Evolutionary conservation across 2,888 invertebrate genomes (phyloP).

Genomic region (Sesia apiformis): DNA sequence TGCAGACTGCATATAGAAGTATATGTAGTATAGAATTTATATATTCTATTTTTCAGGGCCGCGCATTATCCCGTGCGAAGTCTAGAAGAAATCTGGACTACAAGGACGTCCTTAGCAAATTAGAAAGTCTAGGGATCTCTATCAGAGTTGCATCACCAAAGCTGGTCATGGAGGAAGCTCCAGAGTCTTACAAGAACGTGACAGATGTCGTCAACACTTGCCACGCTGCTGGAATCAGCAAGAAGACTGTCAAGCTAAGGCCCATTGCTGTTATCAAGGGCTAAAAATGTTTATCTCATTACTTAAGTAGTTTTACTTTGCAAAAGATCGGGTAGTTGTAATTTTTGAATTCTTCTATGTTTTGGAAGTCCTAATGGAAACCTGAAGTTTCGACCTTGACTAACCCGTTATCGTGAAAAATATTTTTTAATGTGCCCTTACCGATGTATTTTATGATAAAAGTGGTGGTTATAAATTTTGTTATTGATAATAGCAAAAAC

Average conservation of each 20-base stretch:
- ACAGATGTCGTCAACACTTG: conserved; percentile 99
- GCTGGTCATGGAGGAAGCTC: conserved; percentile 99
- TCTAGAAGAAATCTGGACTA: conserved; percentile 97
- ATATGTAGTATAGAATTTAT: too few species aligned
- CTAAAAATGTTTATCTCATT: conserved; percentile 45
- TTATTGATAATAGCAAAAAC: too few species aligned
- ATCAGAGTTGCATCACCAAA: conserved; percentile 99
- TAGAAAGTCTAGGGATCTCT: conserved; percentile 90
- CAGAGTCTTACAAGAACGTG: conserved; percentile 99
- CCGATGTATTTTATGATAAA: too few species aligned
- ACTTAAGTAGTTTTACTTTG: not conserved
- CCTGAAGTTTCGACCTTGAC: not conserved
- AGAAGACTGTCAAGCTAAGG: conserved; percentile 95
- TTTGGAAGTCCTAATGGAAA: too few species aligned
- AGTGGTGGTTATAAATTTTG: too few species aligned
- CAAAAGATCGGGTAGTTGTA: too few species aligned
- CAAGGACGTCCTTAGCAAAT: conserved; percentile 87
- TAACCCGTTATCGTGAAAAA: too few species aligned
- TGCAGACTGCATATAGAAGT: too few species aligned
- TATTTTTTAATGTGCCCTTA: too few species aligned
- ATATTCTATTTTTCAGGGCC: conserved; percentile 78
- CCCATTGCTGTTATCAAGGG: conserved; percentile 99
- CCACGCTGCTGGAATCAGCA: conserved; percentile 97
- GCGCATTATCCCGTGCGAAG: conserved; percentile 97
- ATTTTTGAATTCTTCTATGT: too few species aligned